phyloP scores from a whole-genome alignment of 2,888 invertebrate species.

The Adineta ricciae region DNA sequence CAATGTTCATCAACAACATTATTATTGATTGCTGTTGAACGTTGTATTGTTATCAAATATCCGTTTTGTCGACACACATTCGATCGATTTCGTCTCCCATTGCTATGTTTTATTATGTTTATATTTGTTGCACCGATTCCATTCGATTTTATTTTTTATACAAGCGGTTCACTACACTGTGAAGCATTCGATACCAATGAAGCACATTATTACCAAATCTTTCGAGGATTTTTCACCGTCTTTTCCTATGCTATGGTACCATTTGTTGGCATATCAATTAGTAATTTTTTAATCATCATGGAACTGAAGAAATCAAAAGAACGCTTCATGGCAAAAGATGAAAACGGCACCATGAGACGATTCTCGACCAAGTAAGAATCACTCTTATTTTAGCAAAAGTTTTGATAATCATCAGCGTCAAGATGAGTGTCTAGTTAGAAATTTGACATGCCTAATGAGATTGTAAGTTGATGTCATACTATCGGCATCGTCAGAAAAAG shows the following conservation, averaged over 20 bases:
- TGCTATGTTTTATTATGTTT: not conserved
- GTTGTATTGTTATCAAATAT: conserved; percentile 19
- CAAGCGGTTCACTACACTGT: not conserved
- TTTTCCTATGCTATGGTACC: not conserved
- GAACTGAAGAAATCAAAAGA: not conserved
- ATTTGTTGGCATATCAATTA: not conserved
- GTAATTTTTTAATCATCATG: not conserved
- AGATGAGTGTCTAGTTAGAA: too few relatives aligned
- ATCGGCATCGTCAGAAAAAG: too few relatives aligned
- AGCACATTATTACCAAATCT: not conserved
- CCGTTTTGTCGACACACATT: not conserved
- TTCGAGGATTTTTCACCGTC: conserved; percentile 20
- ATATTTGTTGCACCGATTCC: not conserved
- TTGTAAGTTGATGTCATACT: too few relatives aligned
- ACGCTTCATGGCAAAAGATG: not conserved
- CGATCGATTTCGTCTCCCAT: not conserved
- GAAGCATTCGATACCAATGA: not conserved
- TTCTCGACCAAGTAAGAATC: not conserved
- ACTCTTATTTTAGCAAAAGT: too few relatives aligned
- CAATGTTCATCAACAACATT: conserved; percentile 15
- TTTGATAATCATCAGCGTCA: too few relatives aligned
- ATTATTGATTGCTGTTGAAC: conserved; percentile 8
- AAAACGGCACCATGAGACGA: not conserved
- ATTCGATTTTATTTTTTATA: conserved; percentile 9
- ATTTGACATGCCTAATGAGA: too few relatives aligned